Base-by-base conservation (phyloP, 2,113 vertebrate genomes). In the Sardina pilchardus region DNA sequence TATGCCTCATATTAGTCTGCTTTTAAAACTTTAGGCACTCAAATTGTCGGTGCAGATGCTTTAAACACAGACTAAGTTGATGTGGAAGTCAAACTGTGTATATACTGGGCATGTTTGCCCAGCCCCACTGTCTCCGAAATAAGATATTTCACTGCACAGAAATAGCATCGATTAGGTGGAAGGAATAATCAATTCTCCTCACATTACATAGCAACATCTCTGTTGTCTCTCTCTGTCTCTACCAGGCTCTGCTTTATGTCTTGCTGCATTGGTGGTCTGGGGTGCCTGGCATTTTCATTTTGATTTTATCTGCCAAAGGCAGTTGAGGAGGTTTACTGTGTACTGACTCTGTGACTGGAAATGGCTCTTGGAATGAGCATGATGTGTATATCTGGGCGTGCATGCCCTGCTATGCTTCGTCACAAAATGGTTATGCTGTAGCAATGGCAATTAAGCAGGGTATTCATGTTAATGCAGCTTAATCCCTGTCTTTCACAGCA, bases 391-490 rank as follows among this genome's bases (percentile, higher is more conserved):
- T 47, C 10, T 26, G 26, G 26, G 30, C 8, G 9, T 71, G 63
- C 12, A 34, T 34, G 7, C 26, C 34, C n/a, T 71, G 9, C 3
- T 71, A 30, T 71, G n/a, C 26, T 24, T 71, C 63, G 34, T 26
- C 8, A 71, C 63, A 71, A 71, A 71, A 71, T 71, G 63, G 30
- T 71, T 34, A 71, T 30, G 63, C n/a, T 34, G 26, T 30, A 34
- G 63, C 63, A 71, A 9, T 71, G n/a, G 63, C 10, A 71, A 71
- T 71, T 30, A 71, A 34, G n/a, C 7, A 12, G 63, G 63, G 30
- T 71, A 71, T 71, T 71, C 30, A 71, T 71, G 63, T 71, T 71
- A 26, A 30, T 71, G n/a, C 63, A 71, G 63, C n/a, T 26, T 71
- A 71, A 71, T 71, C n/a, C 63, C 34, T 26, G 26, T 30, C n/a